These are phyloP conservation scores for Ypsolopha sequella DNA, from an alignment of 2,888 invertebrate species.

Conservation along the genomic window DNA sequence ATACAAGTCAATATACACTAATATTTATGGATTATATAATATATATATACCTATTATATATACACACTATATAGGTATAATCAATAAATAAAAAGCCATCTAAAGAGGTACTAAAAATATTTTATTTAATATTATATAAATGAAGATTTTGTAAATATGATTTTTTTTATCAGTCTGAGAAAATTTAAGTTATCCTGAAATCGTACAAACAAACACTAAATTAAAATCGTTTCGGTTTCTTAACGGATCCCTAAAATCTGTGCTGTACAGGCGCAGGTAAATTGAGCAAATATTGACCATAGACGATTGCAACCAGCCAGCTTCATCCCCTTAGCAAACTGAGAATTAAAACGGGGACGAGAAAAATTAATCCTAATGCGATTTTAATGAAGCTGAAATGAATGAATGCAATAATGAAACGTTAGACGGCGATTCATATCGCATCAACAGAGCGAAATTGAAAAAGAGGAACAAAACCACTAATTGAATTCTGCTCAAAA, in stretches of 20 bases:
- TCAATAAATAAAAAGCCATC: no score
- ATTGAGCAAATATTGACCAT: constrained; percentile 62
- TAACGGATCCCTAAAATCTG: neutral
- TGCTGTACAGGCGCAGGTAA: constrained; percentile 40
- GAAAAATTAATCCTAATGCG: constrained; percentile 71
- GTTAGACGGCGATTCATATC: constrained; percentile 37
- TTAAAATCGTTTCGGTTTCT: constrained; percentile 21
- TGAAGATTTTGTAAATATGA: no score
- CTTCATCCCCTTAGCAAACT: constrained; percentile 58
- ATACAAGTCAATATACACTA: no score
- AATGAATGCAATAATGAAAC: constrained; percentile 66
- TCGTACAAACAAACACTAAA: constrained; percentile 16
- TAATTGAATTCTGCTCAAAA: neutral
- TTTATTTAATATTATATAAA: no score
- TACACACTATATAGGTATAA: no score
- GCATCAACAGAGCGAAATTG: neutral
- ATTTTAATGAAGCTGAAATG: constrained; percentile 69
- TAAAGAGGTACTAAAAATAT: no score
- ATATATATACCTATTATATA: no score
- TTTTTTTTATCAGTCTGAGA: no score
- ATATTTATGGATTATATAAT: no score
- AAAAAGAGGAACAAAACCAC: neutral
- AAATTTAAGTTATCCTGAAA: no score
- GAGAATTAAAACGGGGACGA: constrained; percentile 66
- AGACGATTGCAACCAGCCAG: constrained; percentile 61